phyloP scores from a whole-genome alignment of 2,797 vertebrate species.

The Channallabes apus region DNA sequence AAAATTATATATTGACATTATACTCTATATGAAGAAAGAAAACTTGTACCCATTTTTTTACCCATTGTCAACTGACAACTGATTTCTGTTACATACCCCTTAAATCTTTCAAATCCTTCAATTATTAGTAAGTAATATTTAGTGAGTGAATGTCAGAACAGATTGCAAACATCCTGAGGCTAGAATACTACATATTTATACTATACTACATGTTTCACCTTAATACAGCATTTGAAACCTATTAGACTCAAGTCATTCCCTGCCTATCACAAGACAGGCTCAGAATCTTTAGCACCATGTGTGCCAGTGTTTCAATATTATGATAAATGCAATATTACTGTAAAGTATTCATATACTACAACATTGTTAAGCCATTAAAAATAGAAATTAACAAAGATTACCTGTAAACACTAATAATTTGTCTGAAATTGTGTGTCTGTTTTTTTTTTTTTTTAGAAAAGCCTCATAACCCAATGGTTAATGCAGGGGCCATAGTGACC shows the following conservation, averaged over 20 bases:
- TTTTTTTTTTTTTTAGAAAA: conserved; percentile 72
- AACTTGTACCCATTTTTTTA: background rate
- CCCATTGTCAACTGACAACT: background rate
- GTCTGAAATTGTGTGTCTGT: background rate
- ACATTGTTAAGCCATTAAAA: too few relatives aligned
- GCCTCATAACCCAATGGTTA: conserved; percentile 93
- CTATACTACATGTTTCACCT: background rate
- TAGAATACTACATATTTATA: background rate
- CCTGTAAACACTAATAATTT: background rate
- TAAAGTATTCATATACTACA: background rate
- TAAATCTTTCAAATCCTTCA: background rate
- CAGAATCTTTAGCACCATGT: background rate
- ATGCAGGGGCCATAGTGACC: conserved; percentile 88
- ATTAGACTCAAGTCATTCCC: background rate
- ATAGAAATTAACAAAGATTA: background rate
- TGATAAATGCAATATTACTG: background rate
- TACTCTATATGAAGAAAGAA: background rate
- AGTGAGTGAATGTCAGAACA: background rate
- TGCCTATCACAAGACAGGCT: background rate
- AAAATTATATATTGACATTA: background rate
- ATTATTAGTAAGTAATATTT: background rate
- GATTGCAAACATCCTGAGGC: background rate
- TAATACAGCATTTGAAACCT: background rate
- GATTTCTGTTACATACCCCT: background rate
- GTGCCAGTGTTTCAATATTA: background rate